Conservation (phyloP, 2,797 vertebrate species). For the Siniperca obscura region DNA sequence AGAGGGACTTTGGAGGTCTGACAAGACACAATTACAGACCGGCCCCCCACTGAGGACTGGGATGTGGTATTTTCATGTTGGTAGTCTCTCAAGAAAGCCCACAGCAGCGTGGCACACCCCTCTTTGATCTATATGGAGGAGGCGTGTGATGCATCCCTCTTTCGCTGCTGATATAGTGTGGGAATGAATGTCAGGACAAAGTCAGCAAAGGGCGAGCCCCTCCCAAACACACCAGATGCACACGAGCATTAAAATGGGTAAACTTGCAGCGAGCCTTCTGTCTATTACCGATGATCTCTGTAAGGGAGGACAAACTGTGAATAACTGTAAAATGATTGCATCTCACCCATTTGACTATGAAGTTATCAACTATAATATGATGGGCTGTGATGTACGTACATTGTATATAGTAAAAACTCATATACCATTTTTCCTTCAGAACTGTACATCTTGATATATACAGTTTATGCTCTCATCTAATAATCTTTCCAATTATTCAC, state of each 20-base stretch:
- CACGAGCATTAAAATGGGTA: slow-evolving; percentile 42
- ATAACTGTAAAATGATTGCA: slow-evolving; percentile 5
- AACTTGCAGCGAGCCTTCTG: slow-evolving; percentile 38
- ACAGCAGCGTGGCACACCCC: slow-evolving; percentile 61
- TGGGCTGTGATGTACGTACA: not conserved
- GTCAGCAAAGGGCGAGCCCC: slow-evolving; percentile 58
- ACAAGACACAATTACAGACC: slow-evolving; percentile 82
- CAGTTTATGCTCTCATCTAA: slow-evolving; percentile 68
- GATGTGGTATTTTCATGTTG: slow-evolving; percentile 80
- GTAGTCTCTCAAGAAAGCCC: slow-evolving; percentile 72
- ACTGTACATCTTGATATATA: slow-evolving; percentile 56
- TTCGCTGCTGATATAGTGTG: slow-evolving; percentile 57
- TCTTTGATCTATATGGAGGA: slow-evolving; percentile 76
- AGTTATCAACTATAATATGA: slow-evolving; percentile 7
- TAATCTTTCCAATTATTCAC: slow-evolving; percentile 82
- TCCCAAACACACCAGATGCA: slow-evolving; percentile 25
- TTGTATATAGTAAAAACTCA: slow-evolving; percentile 22
- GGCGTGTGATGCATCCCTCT: slow-evolving; percentile 52
- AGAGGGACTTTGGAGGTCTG: slow-evolving; percentile 78
- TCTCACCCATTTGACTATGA: slow-evolving; percentile 2
- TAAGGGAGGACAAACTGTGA: not conserved
- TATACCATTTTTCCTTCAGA: slow-evolving; percentile 29
- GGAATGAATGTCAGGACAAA: slow-evolving; percentile 74
- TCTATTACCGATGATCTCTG: slow-evolving; percentile 20
- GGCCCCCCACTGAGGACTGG: slow-evolving; percentile 68